Evolutionary conservation across 2,888 invertebrate species (phyloP).

Genomic region (Megaustenia siamemsis): DNA sequence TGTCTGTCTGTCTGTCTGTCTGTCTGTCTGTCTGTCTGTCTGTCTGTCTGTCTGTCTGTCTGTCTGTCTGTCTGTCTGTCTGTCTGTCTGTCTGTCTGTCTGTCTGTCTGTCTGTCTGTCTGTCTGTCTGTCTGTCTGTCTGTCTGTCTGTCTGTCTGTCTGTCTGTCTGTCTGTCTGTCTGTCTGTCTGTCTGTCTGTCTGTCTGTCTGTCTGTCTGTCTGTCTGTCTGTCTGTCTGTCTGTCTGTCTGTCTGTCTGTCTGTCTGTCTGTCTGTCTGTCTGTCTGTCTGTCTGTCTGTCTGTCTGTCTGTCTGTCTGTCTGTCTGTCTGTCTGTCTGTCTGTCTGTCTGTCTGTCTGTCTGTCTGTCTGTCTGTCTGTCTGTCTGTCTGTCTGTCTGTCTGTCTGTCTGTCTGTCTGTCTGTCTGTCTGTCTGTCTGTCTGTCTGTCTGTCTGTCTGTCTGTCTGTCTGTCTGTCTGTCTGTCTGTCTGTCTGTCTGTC

Average conservation of each 20-base stretch:
- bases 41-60: constrained; percentile 10
- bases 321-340: constrained; percentile 25
- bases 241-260: constrained; percentile 11
- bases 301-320: constrained; percentile 35
- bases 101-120: constrained; percentile 8
- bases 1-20: constrained; percentile 11
- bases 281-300: constrained; percentile 32
- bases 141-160: not conserved
- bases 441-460: constrained; percentile 31
- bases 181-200: constrained; percentile 31
- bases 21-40: constrained; percentile 14
- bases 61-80: constrained; percentile 19
- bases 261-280: constrained; percentile 14
- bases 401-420: constrained; percentile 25
- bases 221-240: constrained; percentile 5
- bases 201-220: not conserved
- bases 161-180: constrained; percentile 4
- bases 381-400: constrained; percentile 20
- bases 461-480: not conserved
- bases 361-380: constrained; percentile 18
- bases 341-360: constrained; percentile 35
- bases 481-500: constrained; percentile 5
- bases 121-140: constrained; percentile 9
- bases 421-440: constrained; percentile 30
- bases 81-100: constrained; percentile 18